Conservation (phyloP, 2,888 invertebrate genomes). For the Gastrophysa polygoni region DNA sequence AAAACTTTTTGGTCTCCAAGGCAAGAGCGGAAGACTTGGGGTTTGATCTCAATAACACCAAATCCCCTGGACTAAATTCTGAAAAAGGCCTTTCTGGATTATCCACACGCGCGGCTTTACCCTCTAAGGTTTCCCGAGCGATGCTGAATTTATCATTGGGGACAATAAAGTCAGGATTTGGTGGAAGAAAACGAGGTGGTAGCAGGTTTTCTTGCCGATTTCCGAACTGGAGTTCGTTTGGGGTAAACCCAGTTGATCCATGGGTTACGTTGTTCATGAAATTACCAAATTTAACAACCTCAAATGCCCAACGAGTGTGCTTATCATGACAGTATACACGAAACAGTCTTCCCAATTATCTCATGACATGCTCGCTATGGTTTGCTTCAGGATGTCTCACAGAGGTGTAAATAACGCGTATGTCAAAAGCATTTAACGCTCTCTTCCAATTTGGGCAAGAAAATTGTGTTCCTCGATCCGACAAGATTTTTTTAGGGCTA, state of each 20-base stretch:
- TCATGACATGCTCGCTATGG: background rate
- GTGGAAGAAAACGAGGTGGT: background rate
- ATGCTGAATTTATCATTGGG: background rate
- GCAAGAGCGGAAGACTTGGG: too few species aligned
- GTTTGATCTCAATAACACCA: too few species aligned
- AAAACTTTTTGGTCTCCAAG: too few species aligned
- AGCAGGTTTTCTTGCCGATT: background rate
- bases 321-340: background rate
- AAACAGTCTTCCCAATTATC: background rate
- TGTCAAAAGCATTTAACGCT: background rate
- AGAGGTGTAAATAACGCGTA: background rate
- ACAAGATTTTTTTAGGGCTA: background rate
- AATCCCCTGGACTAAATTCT: too few species aligned
- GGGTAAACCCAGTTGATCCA: background rate
- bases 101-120: too few species aligned
- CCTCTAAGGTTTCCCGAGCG: too few species aligned
- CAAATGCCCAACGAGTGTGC: conserved; percentile 1
- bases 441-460: background rate
- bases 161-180: background rate
- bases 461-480: background rate
- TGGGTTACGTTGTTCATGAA: background rate
- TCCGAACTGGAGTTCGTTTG: background rate
- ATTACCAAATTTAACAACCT: background rate
- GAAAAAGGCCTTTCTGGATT: too few species aligned
- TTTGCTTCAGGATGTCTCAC: background rate